Evolutionary conservation across 2,113 vertebrate genomes (phyloP).

Genomic region (Saguinus imperator): DNA sequence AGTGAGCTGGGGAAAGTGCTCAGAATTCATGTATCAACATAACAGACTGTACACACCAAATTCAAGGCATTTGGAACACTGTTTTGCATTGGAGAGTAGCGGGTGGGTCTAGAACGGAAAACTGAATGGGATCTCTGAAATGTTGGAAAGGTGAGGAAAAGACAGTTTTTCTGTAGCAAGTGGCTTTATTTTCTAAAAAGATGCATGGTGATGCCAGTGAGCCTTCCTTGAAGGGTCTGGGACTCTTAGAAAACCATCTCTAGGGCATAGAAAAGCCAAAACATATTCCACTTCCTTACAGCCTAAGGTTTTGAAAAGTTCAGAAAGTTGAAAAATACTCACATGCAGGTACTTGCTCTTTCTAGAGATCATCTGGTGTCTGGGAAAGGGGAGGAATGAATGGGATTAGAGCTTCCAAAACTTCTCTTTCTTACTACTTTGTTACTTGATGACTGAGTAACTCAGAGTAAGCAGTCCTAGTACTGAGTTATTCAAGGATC

Average conservation of each 20-base stretch:
- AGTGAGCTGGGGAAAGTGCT: too few relatives aligned
- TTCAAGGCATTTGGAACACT: background rate
- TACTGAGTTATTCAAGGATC: background rate
- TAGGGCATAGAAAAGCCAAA: background rate
- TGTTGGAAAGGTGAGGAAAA: background rate
- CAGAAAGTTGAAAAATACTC: background rate
- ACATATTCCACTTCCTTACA: background rate
- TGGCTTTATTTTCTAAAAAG: background rate
- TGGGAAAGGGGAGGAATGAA: background rate
- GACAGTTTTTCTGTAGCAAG: background rate
- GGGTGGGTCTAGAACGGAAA: background rate
- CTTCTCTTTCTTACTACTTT: background rate
- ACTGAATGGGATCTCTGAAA: background rate
- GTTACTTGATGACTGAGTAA: background rate
- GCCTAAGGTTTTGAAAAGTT: background rate
- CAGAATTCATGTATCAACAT: too few relatives aligned
- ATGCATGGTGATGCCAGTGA: background rate
- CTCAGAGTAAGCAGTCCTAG: background rate
- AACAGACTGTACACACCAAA: background rate
- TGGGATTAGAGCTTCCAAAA: background rate
- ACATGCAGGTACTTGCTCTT: background rate
- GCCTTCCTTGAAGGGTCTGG: background rate
- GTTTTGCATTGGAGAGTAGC: background rate
- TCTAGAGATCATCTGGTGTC: background rate
- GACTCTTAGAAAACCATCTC: background rate